phyloP scores from a whole-genome alignment of 2,888 invertebrate species.

The Luffia ferchaultella region DNA sequence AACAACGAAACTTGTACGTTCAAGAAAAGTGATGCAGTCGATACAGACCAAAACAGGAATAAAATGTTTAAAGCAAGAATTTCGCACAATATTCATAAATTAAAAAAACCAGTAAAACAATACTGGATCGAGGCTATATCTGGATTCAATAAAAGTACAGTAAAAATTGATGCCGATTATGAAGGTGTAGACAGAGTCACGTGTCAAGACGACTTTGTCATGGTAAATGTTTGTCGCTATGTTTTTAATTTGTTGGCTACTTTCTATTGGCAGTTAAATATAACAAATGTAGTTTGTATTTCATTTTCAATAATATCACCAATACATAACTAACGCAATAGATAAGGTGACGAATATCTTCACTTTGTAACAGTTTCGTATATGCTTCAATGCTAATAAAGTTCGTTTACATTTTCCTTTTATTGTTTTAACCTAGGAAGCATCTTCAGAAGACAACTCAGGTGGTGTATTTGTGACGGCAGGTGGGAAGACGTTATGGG shows the following conservation, averaged over 20 bases:
- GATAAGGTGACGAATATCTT: too few relatives aligned
- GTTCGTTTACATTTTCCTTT: too few relatives aligned
- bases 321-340: too few relatives aligned
- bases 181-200: conserved; percentile 31
- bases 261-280: too few relatives aligned
- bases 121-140: conserved; percentile 43
- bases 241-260: too few relatives aligned
- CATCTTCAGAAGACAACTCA: neutral
- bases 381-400: too few relatives aligned
- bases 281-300: too few relatives aligned
- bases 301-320: too few relatives aligned
- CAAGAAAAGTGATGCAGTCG: conserved; percentile 33
- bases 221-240: neutral
- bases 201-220: conserved; percentile 27
- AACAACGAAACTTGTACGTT: conserved; percentile 43
- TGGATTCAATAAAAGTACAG: conserved; percentile 21
- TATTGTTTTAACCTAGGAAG: too few relatives aligned
- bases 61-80: conserved; percentile 33
- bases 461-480: conserved; percentile 25
- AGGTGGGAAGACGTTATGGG: conserved; percentile 35
- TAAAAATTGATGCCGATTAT: conserved; percentile 30
- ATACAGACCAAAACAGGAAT: conserved; percentile 30
- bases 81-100: conserved; percentile 32
- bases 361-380: too few relatives aligned
- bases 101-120: conserved; percentile 28